Evolutionary conservation across 2,888 invertebrate species (phyloP).

Genomic region (Iselma pallidipennis): DNA sequence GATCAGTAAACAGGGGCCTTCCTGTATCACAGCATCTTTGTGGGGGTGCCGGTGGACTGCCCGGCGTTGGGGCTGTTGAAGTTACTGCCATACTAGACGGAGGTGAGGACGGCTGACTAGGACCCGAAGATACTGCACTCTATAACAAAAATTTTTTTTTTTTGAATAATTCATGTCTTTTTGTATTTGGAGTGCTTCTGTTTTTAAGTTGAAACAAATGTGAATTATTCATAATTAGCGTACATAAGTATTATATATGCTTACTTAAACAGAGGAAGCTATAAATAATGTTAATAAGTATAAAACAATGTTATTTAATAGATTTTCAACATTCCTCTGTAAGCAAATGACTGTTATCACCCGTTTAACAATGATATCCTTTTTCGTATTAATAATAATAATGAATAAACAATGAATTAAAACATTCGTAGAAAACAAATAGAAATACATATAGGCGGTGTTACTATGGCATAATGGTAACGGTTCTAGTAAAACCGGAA

Average conservation of each 20-base stretch:
- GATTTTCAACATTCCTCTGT: slow-evolving; percentile 14
- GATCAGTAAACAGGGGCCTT: slow-evolving; percentile 87
- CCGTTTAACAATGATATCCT: background rate
- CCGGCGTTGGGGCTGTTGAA: slow-evolving; percentile 56
- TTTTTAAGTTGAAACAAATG: too few species aligned
- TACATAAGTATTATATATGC: slow-evolving; percentile 19
- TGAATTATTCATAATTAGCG: slow-evolving; percentile 19
- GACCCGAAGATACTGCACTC: slow-evolving; percentile 65
- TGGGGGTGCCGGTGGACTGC: slow-evolving; percentile 55
- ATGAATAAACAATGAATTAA: background rate
- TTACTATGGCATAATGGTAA: background rate
- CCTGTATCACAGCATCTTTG: slow-evolving; percentile 90
- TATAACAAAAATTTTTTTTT: slow-evolving; percentile 38
- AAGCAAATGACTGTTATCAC: background rate
- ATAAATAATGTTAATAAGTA: slow-evolving; percentile 27
- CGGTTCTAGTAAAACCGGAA: background rate
- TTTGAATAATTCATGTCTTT: background rate
- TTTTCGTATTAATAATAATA: background rate
- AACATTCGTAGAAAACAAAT: background rate
- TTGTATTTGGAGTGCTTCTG: too few species aligned
- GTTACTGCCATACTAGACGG: slow-evolving; percentile 55
- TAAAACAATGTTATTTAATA: slow-evolving; percentile 22
- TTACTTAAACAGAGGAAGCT: slow-evolving; percentile 22
- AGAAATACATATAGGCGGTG: background rate
- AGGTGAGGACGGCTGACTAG: slow-evolving; percentile 53